Percentiles rank a stretch among this genome's conserved stretches.
phyloP scores from a whole-genome alignment of 2,888 invertebrate species.

The Cybosia mesomella region DNA sequence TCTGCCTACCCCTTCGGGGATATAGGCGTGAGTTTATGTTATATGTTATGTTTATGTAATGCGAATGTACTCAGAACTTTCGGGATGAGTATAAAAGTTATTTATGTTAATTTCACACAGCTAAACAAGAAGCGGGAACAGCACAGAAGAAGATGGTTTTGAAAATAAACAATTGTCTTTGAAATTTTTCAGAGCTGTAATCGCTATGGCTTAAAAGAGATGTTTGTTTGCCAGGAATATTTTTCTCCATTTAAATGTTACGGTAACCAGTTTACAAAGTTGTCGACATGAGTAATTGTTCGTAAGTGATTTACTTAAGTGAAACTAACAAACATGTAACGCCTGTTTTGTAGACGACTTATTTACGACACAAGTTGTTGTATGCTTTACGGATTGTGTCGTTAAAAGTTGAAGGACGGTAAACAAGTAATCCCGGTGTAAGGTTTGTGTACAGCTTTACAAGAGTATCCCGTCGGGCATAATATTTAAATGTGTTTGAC shows the following conservation, averaged over 20 bases:
- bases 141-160: no score
- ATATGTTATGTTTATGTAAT: conserved; percentile 10
- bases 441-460: neutral
- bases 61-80: neutral
- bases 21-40: no score
- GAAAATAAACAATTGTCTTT: no score
- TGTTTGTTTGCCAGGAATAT: conserved; percentile 1
- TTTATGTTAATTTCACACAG: no score
- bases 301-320: conserved; percentile 6
- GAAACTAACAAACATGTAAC: conserved; percentile 1
- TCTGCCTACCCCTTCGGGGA: no score
- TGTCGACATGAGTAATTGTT: neutral
- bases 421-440: neutral
- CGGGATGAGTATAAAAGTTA: neutral
- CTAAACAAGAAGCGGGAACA: no score
- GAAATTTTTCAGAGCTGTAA: neutral
- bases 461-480: neutral
- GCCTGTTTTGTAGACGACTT: neutral
- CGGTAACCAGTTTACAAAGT: neutral
- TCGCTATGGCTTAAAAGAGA: neutral
- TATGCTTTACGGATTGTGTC: neutral
- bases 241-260: neutral
- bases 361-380: conserved; percentile 2
- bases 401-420: neutral
- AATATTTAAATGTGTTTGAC: no score